Evolutionary conservation across 2,888 invertebrate genomes (phyloP).

Genomic region (Steinernema carpocapsae): DNA sequence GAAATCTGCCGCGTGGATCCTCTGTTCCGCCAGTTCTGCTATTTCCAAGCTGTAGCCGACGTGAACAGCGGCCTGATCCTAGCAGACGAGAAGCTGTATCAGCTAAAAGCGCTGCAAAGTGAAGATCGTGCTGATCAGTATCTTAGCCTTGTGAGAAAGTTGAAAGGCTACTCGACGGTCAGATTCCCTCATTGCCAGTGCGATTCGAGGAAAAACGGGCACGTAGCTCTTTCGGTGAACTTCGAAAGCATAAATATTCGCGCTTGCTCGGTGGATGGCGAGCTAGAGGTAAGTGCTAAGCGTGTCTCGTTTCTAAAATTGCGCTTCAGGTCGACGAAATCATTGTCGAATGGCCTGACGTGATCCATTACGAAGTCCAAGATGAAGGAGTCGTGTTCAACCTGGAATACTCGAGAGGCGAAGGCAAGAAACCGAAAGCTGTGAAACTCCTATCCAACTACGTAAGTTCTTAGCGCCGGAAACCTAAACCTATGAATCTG

Average conservation of each 20-base stretch:
- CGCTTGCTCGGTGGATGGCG: constrained; percentile 39
- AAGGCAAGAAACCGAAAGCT: constrained; percentile 6
- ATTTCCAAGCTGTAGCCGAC: constrained; percentile 65
- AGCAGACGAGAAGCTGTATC: constrained; percentile 76
- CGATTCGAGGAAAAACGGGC: constrained; percentile 84
- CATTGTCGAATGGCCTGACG: constrained; percentile 5
- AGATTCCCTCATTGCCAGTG: constrained; percentile 92
- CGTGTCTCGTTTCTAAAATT: background rate
- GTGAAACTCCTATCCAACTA: constrained; percentile 19
- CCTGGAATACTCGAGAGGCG: constrained; percentile 11
- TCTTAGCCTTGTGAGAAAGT: constrained; percentile 81
- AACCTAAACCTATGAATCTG: constrained; percentile 22
- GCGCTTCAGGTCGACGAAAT: constrained; percentile 28
- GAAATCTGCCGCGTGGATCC: constrained; percentile 77
- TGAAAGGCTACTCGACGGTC: constrained; percentile 90
- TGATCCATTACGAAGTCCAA: constrained; percentile 35
- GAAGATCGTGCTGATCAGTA: constrained; percentile 85
- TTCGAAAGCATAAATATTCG: constrained; percentile 71
- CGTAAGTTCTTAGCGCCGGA: constrained; percentile 32
- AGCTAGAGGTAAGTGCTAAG: constrained; percentile 7
- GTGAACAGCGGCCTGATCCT: constrained; percentile 65
- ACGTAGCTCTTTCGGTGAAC: constrained; percentile 81
- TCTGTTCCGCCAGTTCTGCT: constrained; percentile 76
- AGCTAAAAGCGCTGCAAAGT: constrained; percentile 92
- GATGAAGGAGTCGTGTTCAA: constrained; percentile 26